phyloP scores from a whole-genome alignment of 2,113 vertebrate species.

The Aix galericulata region DNA sequence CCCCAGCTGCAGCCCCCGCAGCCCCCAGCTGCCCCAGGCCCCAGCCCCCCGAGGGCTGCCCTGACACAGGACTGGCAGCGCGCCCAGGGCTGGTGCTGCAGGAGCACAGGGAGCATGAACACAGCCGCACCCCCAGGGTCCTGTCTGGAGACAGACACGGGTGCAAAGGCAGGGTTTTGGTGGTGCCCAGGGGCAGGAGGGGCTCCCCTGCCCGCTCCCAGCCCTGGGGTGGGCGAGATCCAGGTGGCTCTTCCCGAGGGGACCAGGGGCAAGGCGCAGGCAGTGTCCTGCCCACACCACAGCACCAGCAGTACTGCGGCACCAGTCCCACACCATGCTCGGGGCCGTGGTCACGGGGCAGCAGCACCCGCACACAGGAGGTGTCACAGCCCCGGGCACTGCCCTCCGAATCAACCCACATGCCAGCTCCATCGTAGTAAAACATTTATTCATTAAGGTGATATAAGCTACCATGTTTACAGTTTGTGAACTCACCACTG shows the following conservation, averaged over 20 bases:
- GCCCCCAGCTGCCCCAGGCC: accelerated
- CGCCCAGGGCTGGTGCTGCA: accelerated
- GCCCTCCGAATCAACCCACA: slow-evolving; percentile 50
- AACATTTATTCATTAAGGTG: slow-evolving; percentile 83
- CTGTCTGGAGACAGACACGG: too few relatives aligned
- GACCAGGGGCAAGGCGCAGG: too few relatives aligned
- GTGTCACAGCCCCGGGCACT: not conserved
- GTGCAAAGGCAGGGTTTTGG: too few relatives aligned
- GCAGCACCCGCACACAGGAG: too few relatives aligned
- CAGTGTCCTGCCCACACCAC: too few relatives aligned
- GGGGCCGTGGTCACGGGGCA: too few relatives aligned
- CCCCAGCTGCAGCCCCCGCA: accelerated
- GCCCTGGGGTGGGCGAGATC: too few relatives aligned
- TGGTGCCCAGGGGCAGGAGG: too few relatives aligned
- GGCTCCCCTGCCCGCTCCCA: too few relatives aligned
- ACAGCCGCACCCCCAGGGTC: accelerated
- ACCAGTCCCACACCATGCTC: too few relatives aligned
- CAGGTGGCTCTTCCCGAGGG: too few relatives aligned
- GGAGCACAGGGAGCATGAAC: accelerated
- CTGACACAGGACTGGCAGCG: not conserved
- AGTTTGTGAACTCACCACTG: slow-evolving; percentile 73
- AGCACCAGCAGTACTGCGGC: too few relatives aligned
- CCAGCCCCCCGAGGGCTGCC: not conserved
- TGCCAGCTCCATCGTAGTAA: slow-evolving; percentile 68
- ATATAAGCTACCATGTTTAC: slow-evolving; percentile 77